A percentile compares a stretch with the other conserved stretches of the same genome.
Evolutionary conservation across 2,888 invertebrate species (phyloP).

Genomic region (Zhengitettix transpicula): DNA sequence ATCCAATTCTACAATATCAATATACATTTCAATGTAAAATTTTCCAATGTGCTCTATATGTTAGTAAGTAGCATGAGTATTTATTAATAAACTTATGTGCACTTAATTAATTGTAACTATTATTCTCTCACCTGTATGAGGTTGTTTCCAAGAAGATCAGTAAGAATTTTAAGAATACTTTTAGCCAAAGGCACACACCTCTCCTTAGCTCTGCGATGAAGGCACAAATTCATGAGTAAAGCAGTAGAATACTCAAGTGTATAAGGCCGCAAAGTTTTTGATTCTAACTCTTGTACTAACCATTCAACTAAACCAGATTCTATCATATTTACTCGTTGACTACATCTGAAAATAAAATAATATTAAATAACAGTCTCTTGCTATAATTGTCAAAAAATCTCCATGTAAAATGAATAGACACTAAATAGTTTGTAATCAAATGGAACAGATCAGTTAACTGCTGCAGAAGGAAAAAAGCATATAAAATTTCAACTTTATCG

Average conservation of each 20-base stretch:
- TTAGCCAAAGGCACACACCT: conserved; percentile 21
- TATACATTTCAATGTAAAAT: no score
- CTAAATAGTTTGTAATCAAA: no score
- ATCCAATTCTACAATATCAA: no score
- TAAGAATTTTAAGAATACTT: conserved; percentile 25
- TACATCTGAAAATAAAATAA: conserved; percentile 22
- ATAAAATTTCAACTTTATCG: no score
- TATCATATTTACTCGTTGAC: conserved; percentile 41
- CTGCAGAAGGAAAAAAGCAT: no score
- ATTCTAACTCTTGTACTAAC: conserved; percentile 25
- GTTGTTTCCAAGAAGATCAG: conserved; percentile 23
- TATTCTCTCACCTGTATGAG: conserved; percentile 1
- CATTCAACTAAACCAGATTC: conserved; percentile 42
- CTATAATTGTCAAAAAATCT: neutral
- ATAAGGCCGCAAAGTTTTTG: conserved; percentile 29
- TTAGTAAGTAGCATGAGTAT: neutral
- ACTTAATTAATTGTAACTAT: neutral
- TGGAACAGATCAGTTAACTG: no score
- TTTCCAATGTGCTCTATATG: no score
- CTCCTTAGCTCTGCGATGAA: conserved; percentile 33
- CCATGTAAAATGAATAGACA: no score
- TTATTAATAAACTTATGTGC: conserved; percentile 1
- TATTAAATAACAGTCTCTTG: no score
- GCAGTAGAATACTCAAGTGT: conserved; percentile 47
- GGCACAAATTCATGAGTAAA: conserved; percentile 48